Evolutionary conservation across 37 sponge, comb jelly and placozoan genomes (phyloP), one percentile per base, ranked within the genome.

Genomic region (Cliona cf. orientalis): DNA sequence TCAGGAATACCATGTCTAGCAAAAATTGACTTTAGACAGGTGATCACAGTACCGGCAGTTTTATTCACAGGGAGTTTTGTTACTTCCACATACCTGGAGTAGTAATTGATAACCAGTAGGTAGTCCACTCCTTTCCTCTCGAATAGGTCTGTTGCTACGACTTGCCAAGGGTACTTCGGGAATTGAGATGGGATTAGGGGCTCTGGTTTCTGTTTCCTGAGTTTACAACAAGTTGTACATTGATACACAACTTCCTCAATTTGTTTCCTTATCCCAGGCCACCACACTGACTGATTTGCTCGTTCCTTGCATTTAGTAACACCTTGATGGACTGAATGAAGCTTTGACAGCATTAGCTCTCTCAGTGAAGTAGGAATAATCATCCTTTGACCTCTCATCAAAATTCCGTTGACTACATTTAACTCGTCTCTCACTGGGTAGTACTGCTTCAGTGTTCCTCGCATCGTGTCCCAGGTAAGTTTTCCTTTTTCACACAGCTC

Each of bases 1-100:
- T 45, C 46, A 2, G 79, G 92, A 2, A 91, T 76, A 1, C 92
- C 92, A 82, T 91, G 80, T 60, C 87, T 37, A 9, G 87, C 65
- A 65, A 90, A 84, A 17, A 90, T 58, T 28, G 49, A 1, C 31
- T 86, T 82, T 79, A 70, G 0, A 22, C 58, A 40, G 1, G 31
- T 17, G 44, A 79, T 64, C 5, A 67, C 38, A 23, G 21, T 34
- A 33, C 28, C 61, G 12, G 80, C 3, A 1, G 71, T 35, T 5
- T 66, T 76, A 2, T 73, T 63, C 19, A 17, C 23, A 2, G 61
- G 34, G 28, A 86, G 63, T 21, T 21, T 35, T 2, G 64, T 72
- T 3, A 88, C 66, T 42, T 88, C 83, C 19, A 82, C 46, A 42
- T 35, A 88, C 21, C 84, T 29, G 4, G 83, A 82, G 22, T 42